Percentiles rank a stretch among this genome's conserved stretches.
These are phyloP conservation scores for Ormyrus thymus DNA, from an alignment of 2,888 invertebrate species.

Conservation along the genomic window DNA sequence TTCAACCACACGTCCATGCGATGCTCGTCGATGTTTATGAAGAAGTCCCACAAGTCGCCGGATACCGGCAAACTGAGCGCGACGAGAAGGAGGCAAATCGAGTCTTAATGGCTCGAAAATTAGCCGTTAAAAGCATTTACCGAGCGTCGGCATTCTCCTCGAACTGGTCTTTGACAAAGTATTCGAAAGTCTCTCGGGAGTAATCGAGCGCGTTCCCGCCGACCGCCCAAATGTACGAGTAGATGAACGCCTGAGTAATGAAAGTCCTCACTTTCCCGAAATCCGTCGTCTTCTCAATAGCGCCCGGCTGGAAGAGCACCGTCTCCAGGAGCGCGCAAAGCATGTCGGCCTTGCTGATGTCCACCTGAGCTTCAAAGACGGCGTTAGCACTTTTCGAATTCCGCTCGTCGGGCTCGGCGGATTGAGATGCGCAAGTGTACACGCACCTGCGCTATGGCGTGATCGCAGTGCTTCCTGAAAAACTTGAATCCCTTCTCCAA, in stretches of 20 bases:
- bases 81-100: not conserved
- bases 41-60: constrained; percentile 85
- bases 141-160: constrained; percentile 83
- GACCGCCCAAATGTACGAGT: constrained; percentile 89
- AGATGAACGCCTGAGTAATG: constrained; percentile 86
- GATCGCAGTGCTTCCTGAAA: constrained; percentile 82
- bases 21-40: constrained; percentile 82
- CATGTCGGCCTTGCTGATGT: constrained; percentile 87
- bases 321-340: constrained; percentile 85
- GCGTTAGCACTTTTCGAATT: no score
- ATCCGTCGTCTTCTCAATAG: constrained; percentile 80
- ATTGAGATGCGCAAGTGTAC: no score
- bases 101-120: not conserved
- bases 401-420: no score
- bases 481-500: constrained; percentile 82
- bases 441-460: constrained; percentile 85
- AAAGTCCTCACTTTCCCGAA: constrained; percentile 78
- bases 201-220: constrained; percentile 88
- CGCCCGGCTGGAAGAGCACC: constrained; percentile 80
- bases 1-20: constrained; percentile 87
- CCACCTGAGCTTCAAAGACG: constrained; percentile 79
- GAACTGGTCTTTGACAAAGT: constrained; percentile 81
- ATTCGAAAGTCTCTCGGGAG: constrained; percentile 83
- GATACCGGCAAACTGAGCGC: constrained; percentile 81
- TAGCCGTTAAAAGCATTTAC: constrained; percentile 65